A percentile compares a stretch with the other conserved stretches of the same genome.
phyloP scores from a whole-genome alignment of 2,888 invertebrate species.

The Phaonia tiefii region DNA sequence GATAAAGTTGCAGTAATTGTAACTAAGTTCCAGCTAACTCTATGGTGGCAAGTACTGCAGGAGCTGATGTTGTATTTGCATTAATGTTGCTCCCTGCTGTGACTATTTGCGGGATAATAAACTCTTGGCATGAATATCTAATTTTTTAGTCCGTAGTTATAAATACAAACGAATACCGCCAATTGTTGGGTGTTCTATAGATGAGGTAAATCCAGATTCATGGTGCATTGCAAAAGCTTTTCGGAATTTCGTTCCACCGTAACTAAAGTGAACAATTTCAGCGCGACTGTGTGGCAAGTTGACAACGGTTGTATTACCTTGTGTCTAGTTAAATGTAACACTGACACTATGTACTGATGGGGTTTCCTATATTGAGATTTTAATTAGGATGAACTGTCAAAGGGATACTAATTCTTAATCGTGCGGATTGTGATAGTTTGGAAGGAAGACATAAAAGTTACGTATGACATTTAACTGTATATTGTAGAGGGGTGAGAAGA shows the following conservation, averaged over 20 bases:
- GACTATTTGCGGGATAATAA: slow-evolving; percentile 47
- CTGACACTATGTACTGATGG: no score
- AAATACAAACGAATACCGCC: background rate
- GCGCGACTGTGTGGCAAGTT: no score
- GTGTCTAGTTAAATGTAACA: background rate
- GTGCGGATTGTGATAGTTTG: no score
- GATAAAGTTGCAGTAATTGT: slow-evolving; percentile 63
- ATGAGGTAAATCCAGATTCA: background rate
- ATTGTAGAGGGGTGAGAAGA: no score
- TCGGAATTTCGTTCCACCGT: background rate
- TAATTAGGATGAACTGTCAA: slow-evolving; percentile 32
- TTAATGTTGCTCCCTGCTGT: slow-evolving; percentile 55
- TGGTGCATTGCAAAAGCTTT: slow-evolving; percentile 18
- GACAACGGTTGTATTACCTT: background rate
- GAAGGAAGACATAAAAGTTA: no score
- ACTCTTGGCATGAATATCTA: slow-evolving; percentile 41
- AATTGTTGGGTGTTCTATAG: slow-evolving; percentile 1
- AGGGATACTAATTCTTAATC: slow-evolving; percentile 19
- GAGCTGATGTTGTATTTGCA: background rate
- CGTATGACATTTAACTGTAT: no score
- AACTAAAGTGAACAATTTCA: background rate
- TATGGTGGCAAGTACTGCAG: no score
- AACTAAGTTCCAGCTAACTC: background rate
- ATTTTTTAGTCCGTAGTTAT: slow-evolving; percentile 13
- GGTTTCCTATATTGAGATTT: slow-evolving; percentile 17